Evolutionary conservation across 1,140 invertebrate genomes (phyloP), one percentile per base, ranked within the genome.

Genomic region (Heliconius hewitsoni): DNA sequence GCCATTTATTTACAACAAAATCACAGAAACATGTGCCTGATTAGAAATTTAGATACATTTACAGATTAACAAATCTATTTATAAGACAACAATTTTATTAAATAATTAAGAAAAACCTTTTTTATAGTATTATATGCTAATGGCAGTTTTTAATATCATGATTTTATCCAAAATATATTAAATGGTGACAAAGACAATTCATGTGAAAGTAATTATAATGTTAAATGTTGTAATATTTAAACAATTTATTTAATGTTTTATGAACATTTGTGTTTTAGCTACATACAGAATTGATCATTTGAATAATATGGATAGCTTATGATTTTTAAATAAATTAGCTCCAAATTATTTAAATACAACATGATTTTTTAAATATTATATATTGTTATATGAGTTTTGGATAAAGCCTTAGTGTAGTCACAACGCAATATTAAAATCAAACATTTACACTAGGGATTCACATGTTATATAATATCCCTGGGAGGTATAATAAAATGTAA

Each of bases 401-500:
- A 66, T 23, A 23, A 66, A 70, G 74, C 46, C 77, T 79, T 74
- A 79, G 72, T 50, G 55, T 79, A 79, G 42, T 79, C 78, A 79
- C 78, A 79, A 79, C 66, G 74, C 74, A 78, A 82, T 52, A 34
- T 34, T 76, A 11, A 55, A 66, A 60, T 66, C 60, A 66, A 66
- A 27, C 11, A 13, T 27, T 66, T 66, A 30, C 30, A 66, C 11
- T 57, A 66, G 27, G n/a, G 60, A 30, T 8, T 74, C 19, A 60
- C 30, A 57, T 23, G 52, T 90, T 96, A 97, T 94, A 97, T 96
- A 87, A 97, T 95, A 95, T 97, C 96, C 90, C 95, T 96, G 52
- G 97, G 97, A 73, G 97, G 96, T 87, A 96, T 96, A 79, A 98
- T 96, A 91, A 98, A 97, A 95, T 97, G 96, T 83, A 98, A 94